These are phyloP conservation scores for Syngnathus floridae DNA, from an alignment of 2,113 vertebrate genomes.

Conservation along the genomic window DNA sequence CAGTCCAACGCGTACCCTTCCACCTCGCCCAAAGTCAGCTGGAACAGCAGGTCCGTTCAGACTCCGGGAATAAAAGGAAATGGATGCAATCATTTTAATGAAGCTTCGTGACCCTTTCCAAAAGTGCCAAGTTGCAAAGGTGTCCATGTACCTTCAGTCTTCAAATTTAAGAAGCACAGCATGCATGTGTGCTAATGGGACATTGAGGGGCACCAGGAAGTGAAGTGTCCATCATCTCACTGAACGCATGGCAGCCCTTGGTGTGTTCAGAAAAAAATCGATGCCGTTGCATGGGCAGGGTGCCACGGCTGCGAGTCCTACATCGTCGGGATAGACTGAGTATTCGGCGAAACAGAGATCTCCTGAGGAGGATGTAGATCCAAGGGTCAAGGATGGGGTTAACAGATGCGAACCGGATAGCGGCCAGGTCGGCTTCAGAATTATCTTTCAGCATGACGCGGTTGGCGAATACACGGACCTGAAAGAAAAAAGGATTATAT, in stretches of 20 bases:
- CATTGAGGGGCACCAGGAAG: slow-evolving; percentile 19
- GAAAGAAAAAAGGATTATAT: slow-evolving; percentile 7
- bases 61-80: not conserved
- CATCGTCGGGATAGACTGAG: slow-evolving; percentile 31
- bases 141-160: not conserved
- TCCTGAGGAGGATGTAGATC: slow-evolving; percentile 92
- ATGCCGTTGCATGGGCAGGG: not conserved
- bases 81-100: not conserved
- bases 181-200: not conserved
- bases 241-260: slow-evolving; percentile 35
- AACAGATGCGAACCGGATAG: slow-evolving; percentile 86
- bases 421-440: slow-evolving; percentile 74
- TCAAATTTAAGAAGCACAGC: slow-evolving; percentile 15
- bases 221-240: slow-evolving; percentile 45
- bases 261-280: slow-evolving; percentile 24
- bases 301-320: not conserved
- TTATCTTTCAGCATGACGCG: slow-evolving; percentile 71
- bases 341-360: slow-evolving; percentile 83
- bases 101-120: not conserved
- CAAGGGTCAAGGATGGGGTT: slow-evolving; percentile 96
- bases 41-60: not conserved
- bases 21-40: not conserved
- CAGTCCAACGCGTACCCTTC: not conserved
- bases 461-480: slow-evolving; percentile 91
- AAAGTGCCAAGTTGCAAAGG: not conserved